Evolutionary conservation across 1,140 invertebrate genomes (phyloP), one percentile per base, ranked within the genome.

Genomic region (Eupristina koningsbergeri): DNA sequence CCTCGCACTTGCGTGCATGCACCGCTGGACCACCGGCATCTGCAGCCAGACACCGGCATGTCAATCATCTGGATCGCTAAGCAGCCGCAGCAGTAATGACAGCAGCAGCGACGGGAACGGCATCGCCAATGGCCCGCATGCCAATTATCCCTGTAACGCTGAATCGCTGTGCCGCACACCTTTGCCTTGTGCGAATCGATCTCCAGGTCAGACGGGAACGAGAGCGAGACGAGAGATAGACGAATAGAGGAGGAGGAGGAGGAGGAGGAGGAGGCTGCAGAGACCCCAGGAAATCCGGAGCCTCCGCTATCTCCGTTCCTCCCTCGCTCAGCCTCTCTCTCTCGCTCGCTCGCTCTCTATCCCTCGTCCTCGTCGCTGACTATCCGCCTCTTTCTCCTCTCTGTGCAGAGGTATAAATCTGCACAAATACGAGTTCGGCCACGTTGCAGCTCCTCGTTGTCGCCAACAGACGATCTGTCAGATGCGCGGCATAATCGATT

Each of bases 401-500:
- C 3, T n/a, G 34, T 36, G 41, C 17, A 71, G 67, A 71, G 34
- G 69, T 79, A 36, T 50, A 45, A 29, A 22, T 64, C 2, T 9
- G 36, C 34, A 8, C 53, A 5, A 41, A 45, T 79, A n/a, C 61
- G 39, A 64, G n/a, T 29, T 79, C 73, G 26, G 45, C 41, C 47
- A 50, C 47, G 15, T 53, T 36, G 13, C 73, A 50, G 34, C 45
- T 50, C 45, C 7, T 36, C 73, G 36, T 41, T 71, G 36, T 36
- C 31, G 75, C 75, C 11, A 53, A n/a, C 26, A 63, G 39, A 36
- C 58, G 61, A 79, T 79, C 75, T 26, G 75, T 77, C 75, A 77
- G 26, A 61, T 36, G 50, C 75, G 50, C 50, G 75, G 34, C 67
- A 71, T 82, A 82, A 82, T 82, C 80, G 73, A 82, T 82, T 82